Evolutionary conservation across 2,888 invertebrate genomes (phyloP).

Genomic region (Agrotis ipsilon): DNA sequence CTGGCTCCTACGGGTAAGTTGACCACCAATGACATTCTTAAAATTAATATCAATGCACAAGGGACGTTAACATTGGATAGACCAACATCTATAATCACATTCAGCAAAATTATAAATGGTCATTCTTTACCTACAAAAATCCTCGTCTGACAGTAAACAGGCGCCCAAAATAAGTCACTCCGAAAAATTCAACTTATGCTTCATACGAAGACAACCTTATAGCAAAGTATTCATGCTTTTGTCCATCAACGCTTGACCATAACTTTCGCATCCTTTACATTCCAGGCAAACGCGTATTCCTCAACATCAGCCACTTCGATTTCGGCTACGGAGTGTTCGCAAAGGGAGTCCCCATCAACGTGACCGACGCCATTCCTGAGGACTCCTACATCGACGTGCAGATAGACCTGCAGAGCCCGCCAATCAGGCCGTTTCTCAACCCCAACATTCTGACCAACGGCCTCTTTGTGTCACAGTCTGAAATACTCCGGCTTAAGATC

Average conservation of each 20-base stretch:
- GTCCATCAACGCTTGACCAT: neutral
- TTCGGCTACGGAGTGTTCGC: constrained; percentile 86
- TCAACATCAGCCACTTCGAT: constrained; percentile 93
- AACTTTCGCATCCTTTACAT: constrained; percentile 31
- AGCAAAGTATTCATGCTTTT: neutral
- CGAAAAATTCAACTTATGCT: neutral
- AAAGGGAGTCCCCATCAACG: constrained; percentile 82
- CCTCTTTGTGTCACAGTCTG: constrained; percentile 92
- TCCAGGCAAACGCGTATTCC: constrained; percentile 92
- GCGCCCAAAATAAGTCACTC: neutral
- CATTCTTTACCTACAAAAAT: no score
- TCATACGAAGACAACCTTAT: neutral
- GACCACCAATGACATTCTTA: neutral
- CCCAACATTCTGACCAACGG: constrained; percentile 92
- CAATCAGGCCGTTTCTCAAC: constrained; percentile 91
- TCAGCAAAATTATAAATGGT: no score
- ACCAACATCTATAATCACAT: no score
- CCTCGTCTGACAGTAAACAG: no score
- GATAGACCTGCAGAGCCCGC: constrained; percentile 89
- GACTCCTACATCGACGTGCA: constrained; percentile 90
- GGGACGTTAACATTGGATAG: neutral
- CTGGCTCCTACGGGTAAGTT: constrained; percentile 92
- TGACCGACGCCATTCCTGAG: constrained; percentile 75
- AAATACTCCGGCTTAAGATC: constrained; percentile 92
- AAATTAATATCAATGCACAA: no score